phyloP scores from a whole-genome alignment of 2,888 invertebrate species.

The Lycophotia porphyrea region DNA sequence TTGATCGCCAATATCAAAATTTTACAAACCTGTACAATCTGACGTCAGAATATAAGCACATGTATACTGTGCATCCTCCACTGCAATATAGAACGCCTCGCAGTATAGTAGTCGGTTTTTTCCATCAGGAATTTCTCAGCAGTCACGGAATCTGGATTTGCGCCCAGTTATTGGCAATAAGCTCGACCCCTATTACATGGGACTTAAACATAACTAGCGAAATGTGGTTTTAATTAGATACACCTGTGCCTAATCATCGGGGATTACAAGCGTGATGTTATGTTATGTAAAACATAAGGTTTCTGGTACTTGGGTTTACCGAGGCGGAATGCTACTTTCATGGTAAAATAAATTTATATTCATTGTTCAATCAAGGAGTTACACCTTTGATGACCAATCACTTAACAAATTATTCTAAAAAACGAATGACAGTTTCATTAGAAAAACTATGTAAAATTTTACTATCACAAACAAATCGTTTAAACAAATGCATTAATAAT shows the following conservation, averaged over 20 bases:
- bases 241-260: no score
- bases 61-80: slow-evolving; percentile 8
- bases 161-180: no score
- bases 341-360: not conserved
- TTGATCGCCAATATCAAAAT: not conserved
- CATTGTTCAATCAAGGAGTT: not conserved
- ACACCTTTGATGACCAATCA: slow-evolving; percentile 7
- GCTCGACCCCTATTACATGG: no score
- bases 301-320: not conserved
- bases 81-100: slow-evolving; percentile 13
- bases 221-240: no score
- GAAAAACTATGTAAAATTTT: not conserved
- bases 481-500: not conserved
- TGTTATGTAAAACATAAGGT: not conserved
- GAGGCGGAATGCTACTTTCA: not conserved
- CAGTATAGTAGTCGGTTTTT: no score
- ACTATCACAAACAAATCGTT: not conserved
- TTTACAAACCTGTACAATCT: slow-evolving; percentile 9
- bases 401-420: not conserved
- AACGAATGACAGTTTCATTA: not conserved
- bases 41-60: slow-evolving; percentile 4
- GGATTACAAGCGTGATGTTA: no score
- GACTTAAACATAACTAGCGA: no score
- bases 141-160: no score
- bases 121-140: no score